Evolutionary conservation across 2,888 invertebrate species (phyloP), one percentile per base, ranked within the genome.

Genomic region (Plusia festucae): DNA sequence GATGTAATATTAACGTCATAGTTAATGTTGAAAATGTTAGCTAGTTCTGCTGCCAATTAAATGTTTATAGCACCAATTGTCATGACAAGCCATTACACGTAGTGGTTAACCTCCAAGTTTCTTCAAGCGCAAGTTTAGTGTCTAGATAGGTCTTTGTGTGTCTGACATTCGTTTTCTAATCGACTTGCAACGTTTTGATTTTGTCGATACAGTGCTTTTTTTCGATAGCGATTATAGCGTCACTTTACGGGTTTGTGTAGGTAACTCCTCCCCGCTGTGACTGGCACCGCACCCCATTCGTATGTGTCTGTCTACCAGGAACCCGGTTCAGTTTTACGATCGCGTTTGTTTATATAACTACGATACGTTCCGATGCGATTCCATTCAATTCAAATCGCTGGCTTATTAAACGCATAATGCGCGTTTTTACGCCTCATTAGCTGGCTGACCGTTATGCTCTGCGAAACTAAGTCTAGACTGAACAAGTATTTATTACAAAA

Each of bases 331-430:
- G 78, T 58, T 81, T 77, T 77, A 82, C 83, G 81, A 82, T 75
- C 77, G 68, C 76, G 76, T 80, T 76, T 84, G 82, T 86, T 85
- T 85, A 84, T 84, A 7, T 78, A 70, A 69, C 69, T 66, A 65
- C 73, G 79, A 69, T 69, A 82, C 77, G 75, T 76, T 73, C 74
- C 70, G 68, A 61, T 67, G 63, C 71, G 79, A 76, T 73, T 73
- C 76, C 82, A 80, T 81, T 81, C 75, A 77, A 82, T 82, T 81
- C 78, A 73, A 82, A 82, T 82, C 60, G 64, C 52, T 70, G 66
- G 65, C 70, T 74, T 73, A 73, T 77, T 75, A 79, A 82, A 72
- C 65, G 59, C 60, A 73, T 76, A 70, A 72, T 76, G 57, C 59
- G 65, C 66, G 62, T 79, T 82, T 77, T 79, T 82, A 71, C 68